Evolutionary conservation across 2,797 vertebrate genomes (phyloP).

Genomic region (Sebastes kiyomatsui): DNA sequence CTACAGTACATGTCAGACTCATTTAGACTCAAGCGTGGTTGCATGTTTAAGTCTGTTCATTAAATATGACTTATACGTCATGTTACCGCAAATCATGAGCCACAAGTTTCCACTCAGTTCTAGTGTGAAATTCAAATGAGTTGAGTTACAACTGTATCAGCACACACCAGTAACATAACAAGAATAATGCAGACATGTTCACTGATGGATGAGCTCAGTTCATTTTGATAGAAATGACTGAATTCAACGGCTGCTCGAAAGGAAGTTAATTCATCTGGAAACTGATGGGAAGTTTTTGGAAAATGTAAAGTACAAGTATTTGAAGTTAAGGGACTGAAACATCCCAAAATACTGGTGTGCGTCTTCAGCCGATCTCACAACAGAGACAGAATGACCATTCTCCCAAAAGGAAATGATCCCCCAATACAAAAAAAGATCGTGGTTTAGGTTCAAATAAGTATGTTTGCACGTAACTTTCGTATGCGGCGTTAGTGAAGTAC

Average conservation of each 20-base stretch:
- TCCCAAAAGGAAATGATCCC: neutral
- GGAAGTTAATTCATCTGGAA: neutral
- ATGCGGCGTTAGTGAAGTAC: neutral
- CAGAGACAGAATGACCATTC: neutral
- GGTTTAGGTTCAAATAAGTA: neutral
- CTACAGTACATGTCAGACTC: neutral
- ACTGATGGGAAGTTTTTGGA: neutral
- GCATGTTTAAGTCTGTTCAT: neutral
- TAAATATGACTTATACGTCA: neutral
- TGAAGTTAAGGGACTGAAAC: neutral
- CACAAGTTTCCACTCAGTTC: neutral
- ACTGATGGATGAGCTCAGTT: neutral
- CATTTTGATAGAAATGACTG: neutral
- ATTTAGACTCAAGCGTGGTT: neutral
- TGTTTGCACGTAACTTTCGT: too few relatives aligned
- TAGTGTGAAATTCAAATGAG: neutral
- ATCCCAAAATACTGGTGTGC: neutral
- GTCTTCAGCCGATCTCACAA: neutral
- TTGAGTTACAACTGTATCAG: neutral
- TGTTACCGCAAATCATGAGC: neutral
- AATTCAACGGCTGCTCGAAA: neutral
- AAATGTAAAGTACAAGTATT: neutral
- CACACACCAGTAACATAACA: too few relatives aligned
- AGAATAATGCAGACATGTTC: neutral
- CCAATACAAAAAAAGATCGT: neutral